These are phyloP conservation scores for Muscicapa adusta DNA, from an alignment of 2,113 vertebrate genomes.

Conservation along the genomic window DNA sequence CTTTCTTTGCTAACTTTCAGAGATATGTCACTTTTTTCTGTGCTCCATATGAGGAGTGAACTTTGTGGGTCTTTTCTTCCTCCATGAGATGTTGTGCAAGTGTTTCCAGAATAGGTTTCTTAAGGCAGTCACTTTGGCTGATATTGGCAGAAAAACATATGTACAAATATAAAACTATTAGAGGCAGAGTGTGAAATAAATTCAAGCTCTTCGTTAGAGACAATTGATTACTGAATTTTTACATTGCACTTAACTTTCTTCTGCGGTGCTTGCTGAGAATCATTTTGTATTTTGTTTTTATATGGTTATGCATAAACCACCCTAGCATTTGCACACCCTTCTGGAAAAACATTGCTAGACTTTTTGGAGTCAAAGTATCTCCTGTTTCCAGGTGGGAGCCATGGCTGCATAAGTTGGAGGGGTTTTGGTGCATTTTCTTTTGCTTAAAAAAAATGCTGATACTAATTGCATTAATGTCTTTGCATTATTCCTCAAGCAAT, in stretches of 20 bases:
- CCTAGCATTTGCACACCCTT: not conserved
- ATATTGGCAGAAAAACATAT: not conserved
- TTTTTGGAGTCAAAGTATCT: not conserved
- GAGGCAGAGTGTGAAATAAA: not conserved
- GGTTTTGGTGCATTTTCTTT: not conserved
- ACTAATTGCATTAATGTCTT: not conserved
- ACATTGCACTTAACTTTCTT: not conserved
- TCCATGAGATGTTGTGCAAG: not conserved
- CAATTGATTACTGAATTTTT: not conserved
- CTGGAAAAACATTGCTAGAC: not conserved
- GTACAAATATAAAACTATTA: not conserved
- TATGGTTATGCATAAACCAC: not conserved
- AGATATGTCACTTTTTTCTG: not conserved
- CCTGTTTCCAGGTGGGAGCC: not conserved
- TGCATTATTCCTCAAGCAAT: not conserved
- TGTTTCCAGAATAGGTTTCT: not conserved
- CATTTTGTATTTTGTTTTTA: not conserved
- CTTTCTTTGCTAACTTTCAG: not conserved
- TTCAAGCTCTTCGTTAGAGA: not conserved
- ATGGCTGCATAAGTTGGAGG: rapidly evolving
- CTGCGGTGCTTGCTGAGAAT: not conserved
- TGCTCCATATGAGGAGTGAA: not conserved
- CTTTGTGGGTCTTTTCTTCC: not conserved
- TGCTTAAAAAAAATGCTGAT: not conserved
- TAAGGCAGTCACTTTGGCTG: not conserved